Evolutionary conservation across 2,888 invertebrate genomes (phyloP).

Genomic region (Lasioglossum oenotherae): DNA sequence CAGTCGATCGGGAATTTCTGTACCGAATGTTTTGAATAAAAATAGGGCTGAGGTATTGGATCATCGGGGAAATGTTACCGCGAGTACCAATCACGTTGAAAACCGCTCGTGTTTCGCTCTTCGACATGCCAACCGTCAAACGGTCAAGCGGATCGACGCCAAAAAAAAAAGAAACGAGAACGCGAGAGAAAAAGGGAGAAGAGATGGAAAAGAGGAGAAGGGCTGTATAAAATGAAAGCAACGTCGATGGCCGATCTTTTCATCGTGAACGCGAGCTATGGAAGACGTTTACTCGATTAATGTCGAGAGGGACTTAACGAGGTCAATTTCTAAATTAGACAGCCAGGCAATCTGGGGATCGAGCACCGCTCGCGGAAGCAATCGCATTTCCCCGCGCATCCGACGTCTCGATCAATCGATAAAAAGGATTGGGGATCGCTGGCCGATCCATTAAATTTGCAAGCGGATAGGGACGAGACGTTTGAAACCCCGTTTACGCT

Average conservation of each 20-base stretch:
- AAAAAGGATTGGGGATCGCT: conserved; percentile 29
- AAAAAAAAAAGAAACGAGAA: not conserved
- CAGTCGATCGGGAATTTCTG: not conserved
- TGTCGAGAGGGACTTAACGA: conserved; percentile 43
- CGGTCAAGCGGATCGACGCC: not conserved
- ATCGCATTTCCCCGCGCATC: conserved; percentile 25
- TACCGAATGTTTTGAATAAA: not conserved
- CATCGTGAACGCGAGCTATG: not conserved
- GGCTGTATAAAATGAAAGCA: not conserved
- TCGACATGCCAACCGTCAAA: conserved; percentile 17
- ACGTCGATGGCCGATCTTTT: not conserved
- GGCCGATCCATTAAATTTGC: conserved; percentile 43
- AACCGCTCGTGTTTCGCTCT: conserved; percentile 22
- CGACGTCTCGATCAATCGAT: conserved; percentile 41
- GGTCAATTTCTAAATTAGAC: conserved; percentile 57
- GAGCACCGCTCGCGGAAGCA: conserved; percentile 12
- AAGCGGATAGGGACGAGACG: not conserved
- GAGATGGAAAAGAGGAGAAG: not conserved
- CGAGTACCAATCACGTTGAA: conserved; percentile 5
- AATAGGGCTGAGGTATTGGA: not conserved
- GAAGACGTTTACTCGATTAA: conserved; percentile 43
- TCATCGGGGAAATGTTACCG: conserved; percentile 11
- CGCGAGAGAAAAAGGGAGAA: not conserved
- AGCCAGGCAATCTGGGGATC: conserved; percentile 14
- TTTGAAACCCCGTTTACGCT: conserved; percentile 20